Evolutionary conservation across 1,140 invertebrate species (phyloP), one percentile per base, ranked within the genome.

Genomic region (Macrostomum lignano): DNA sequence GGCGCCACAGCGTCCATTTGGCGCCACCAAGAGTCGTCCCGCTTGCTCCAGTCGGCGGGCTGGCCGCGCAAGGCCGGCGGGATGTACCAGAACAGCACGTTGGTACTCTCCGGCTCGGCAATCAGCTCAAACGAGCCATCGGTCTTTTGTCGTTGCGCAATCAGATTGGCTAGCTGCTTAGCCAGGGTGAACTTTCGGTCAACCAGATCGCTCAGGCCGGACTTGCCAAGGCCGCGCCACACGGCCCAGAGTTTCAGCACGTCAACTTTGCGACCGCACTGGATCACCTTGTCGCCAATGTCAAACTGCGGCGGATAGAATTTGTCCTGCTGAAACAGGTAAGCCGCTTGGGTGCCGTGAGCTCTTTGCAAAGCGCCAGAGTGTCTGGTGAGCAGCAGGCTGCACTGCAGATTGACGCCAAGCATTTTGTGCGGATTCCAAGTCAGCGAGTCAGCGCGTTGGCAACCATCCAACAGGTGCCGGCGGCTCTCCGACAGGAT

Each of bases 401-500:
- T 13, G 59, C 88, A 96, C 49, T 98, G 88, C 3, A 96, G 65
- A 17, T 84, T 61, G 1, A 77, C 73, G 4, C 82, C 81, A 78
- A 96, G 86, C 47, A 96, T 65, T 59, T 96, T 96, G 54, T 98
- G 88, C 13, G 88, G 88, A 62, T 98, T 96, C 88, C 88, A 96
- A 26, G 84, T 94, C 25, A 96, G 73, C 2, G 84, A 93, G 47
- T 91, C 68, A 33, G 81, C 81, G 44, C 82, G 70, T 58, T 93
- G 75, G 37, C 94, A 70, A 23, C 84, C 86, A 33, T 68, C 67
- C 43, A 96, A 61, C 50, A 76, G 65, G 17, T 81, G 69, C 31
- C 78, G 68, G 58, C 91, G 74, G 54, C 84, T 91, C 41, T 71
- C 72, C 14, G 79, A 88, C 41, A 96, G 64, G 34, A 96, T 60